These are phyloP conservation scores for Mesocentrotus franciscanus DNA, from an alignment of 53 echinoderm and acorn worm genomes.

Conservation along the genomic window DNA sequence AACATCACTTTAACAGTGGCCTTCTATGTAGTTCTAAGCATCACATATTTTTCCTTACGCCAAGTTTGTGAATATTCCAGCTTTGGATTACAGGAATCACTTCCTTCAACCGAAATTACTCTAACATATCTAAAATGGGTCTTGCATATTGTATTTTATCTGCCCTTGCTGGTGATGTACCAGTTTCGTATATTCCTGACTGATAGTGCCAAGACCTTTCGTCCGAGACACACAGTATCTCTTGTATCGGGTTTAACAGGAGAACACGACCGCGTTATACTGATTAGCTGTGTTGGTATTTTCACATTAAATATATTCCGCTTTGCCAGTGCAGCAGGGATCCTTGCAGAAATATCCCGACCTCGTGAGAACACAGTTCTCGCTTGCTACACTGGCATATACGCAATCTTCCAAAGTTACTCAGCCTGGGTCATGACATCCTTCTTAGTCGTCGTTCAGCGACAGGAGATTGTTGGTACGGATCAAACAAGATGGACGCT, in stretches of 20 bases:
- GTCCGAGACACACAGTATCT: not conserved
- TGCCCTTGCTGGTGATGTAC: constrained; percentile 43
- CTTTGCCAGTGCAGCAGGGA: not conserved
- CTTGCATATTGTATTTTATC: not conserved
- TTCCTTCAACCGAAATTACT: not conserved
- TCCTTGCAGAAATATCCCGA: not conserved
- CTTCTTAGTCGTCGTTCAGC: constrained; percentile 52
- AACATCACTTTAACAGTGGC: not conserved
- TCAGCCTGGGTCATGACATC: constrained; percentile 44
- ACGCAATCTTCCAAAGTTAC: constrained; percentile 33
- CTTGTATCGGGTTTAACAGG: not conserved
- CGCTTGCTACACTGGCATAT: not conserved
- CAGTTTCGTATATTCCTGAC: not conserved
- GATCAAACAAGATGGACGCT: constrained; percentile 26
- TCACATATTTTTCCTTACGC: not conserved
- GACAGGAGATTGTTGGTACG: not conserved
- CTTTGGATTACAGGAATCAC: not conserved
- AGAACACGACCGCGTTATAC: constrained; percentile 16
- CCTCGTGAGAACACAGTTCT: not conserved
- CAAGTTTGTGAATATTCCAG: not conserved
- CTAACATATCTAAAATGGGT: not conserved
- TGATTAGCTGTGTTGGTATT: constrained; percentile 7
- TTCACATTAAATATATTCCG: constrained; percentile 53
- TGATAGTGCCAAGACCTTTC: not conserved
- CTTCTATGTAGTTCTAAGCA: not conserved